A percentile compares a stretch with the other conserved stretches of the same genome.
phyloP scores from a whole-genome alignment of 2,797 vertebrate species.

The Heterohyrax brucei region DNA sequence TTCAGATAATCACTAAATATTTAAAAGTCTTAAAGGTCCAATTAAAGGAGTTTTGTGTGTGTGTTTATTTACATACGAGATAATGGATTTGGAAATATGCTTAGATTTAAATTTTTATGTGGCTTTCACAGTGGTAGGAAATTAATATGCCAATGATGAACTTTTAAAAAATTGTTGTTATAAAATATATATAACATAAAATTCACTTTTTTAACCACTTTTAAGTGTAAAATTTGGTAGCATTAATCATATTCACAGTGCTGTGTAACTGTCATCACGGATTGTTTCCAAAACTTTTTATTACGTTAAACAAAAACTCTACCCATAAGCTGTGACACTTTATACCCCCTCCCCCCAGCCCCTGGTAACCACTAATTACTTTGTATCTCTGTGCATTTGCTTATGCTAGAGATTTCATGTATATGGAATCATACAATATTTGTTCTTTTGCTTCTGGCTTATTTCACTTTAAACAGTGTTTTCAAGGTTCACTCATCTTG shows the following conservation, averaged over 20 bases:
- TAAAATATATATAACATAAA: background rate
- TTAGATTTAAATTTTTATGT: constrained; percentile 55
- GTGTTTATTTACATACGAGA: background rate
- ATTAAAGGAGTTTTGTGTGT: background rate
- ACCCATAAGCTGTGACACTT: background rate
- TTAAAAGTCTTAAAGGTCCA: constrained; percentile 49
- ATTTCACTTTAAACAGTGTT: background rate
- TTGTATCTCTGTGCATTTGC: background rate
- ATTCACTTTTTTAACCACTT: background rate
- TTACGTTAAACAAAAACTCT: background rate
- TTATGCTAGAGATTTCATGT: background rate
- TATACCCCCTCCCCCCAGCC: background rate
- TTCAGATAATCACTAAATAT: constrained; percentile 50
- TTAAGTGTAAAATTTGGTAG: background rate
- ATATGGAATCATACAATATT: background rate
- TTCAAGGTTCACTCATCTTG: background rate
- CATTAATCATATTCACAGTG: background rate
- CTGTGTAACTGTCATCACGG: background rate
- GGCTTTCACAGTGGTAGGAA: constrained; percentile 22
- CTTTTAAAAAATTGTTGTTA: background rate
- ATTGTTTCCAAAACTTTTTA: background rate
- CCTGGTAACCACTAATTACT: background rate
- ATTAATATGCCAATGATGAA: background rate
- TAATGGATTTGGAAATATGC: constrained; percentile 51
- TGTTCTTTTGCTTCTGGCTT: background rate